Base-by-base conservation (phyloP, 2,888 invertebrate species). In the Amblyjoppa fuscipennis region DNA sequence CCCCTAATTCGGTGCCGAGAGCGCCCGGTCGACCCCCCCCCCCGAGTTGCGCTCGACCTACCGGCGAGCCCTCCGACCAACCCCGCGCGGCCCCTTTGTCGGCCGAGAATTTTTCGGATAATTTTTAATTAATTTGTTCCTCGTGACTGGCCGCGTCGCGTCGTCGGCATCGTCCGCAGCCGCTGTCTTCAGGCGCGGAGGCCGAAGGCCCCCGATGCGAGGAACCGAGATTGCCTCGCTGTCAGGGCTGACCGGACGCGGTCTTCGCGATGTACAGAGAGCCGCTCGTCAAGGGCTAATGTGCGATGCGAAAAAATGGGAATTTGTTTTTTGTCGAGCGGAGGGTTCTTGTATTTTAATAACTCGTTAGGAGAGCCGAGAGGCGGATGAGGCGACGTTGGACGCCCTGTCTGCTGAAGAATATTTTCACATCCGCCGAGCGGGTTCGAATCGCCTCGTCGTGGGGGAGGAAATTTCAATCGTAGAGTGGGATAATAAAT, bases 91-190 rank as follows among this genome's bases (percentile, higher is more conserved):
- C 80, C 87, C 88, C 89, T 91, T 90, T 90, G 90, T 91, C 89
- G 87, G 74, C 79, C 83, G 80, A 87, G 84, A 87, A 89, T 89
- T 90, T 91, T 91, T 89, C 87, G 88, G 89, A 89, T 91, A 91
- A 91, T 91, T 92, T 92, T 92, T 91, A 89, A 90, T 92, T 90
- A 89, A 89, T 92, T 89, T 87, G 76, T 88, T 88, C 84, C 70
- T 75, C 64, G 75, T 82, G 79, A 82, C 81, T 75, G 78, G 85
- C 64, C 71, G 51, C 66, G 56, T 66, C 45, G 41, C 76, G 59
- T 77, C 70, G 73, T 64, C 74, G 49, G 28, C 28, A 38, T 38
- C 51, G 34, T 75, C 71, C 74, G 41, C 4, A n/a, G n/a, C 31
- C 13, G 34, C 28, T 51, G 41, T 74, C 75, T 61, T 61, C 59